Evolutionary conservation across 2,797 vertebrate species (phyloP), one percentile per base, ranked within the genome.

Genomic region (Sebastes ruberrimus): DNA sequence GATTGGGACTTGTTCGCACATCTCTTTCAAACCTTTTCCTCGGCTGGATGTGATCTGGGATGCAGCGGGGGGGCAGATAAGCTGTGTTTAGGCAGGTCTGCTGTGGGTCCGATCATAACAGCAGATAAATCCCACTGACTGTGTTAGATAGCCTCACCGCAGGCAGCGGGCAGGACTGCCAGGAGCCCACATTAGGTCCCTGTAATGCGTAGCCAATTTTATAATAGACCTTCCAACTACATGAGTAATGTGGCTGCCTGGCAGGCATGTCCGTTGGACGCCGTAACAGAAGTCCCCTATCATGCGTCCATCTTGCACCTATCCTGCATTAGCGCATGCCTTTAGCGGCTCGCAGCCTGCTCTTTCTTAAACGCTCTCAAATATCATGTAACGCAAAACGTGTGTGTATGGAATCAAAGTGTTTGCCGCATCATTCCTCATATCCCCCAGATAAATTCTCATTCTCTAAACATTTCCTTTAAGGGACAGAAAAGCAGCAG

Each of bases 21-120:
- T 84, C 90, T 52, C 68, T 72, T 69, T 67, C 25, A 69, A 68
- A 65, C 20, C 33, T 53, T 71, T 46, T 35, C 30, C 1, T 8
- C 16, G 42, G 18, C 61, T 81, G 71, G 60, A 85, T 83, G 74
- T 72, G 70, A 84, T 84, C 72, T 68, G 10, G 78, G 83, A 62
- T 38, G 53, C 57, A 32, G 60, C 16, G 59, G 56, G 49, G 57
- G 73, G 64, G 46, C 76, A 74, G 90, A 91, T 90, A 85, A 90
- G 86, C 75, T 77, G 74, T 89, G 88, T 93, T 92, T 90, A 88
- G 84, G 84, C 82, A 85, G 87, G 81, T 71, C 91, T 93, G 91
- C 91, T 91, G 91, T 87, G 88, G 88, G 89, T 94, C 89, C 68
- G 94, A 95, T 94, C 87, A 87, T 76, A 89, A 89, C 84, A 78